Conservation (phyloP, 2,113 vertebrate species). For the Stegastes partitus region DNA sequence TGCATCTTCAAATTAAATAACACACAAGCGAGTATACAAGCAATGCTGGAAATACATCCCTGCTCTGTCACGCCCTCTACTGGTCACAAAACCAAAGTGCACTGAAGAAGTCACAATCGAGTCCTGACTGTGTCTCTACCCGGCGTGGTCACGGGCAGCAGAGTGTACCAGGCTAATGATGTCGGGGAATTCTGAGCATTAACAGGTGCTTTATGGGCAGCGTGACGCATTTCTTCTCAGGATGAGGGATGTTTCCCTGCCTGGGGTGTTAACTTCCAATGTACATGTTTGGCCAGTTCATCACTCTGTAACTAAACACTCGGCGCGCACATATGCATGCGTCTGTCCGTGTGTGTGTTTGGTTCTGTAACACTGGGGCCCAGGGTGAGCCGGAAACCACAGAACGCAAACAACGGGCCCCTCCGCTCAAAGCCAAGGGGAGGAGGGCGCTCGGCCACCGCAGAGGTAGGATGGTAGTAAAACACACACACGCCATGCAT, state of each 20-base stretch:
- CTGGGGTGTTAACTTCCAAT: slow-evolving; percentile 54
- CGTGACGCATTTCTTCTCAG: slow-evolving; percentile 56
- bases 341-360: slow-evolving; percentile 16
- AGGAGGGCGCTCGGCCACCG: slow-evolving; percentile 61
- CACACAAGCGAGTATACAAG: slow-evolving; percentile 66
- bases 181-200: slow-evolving; percentile 59
- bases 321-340: slow-evolving; percentile 16
- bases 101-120: not conserved
- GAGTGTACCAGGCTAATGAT: slow-evolving; percentile 26
- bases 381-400: slow-evolving; percentile 67
- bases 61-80: slow-evolving; percentile 73
- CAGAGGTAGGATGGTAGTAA: slow-evolving; percentile 67
- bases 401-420: slow-evolving; percentile 70
- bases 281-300: slow-evolving; percentile 72
- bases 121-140: not conserved
- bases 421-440: slow-evolving; percentile 54
- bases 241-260: slow-evolving; percentile 63
- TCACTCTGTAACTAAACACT: slow-evolving; percentile 68
- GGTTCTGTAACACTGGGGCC: slow-evolving; percentile 53
- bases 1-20: slow-evolving; percentile 79
- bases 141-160: slow-evolving; percentile 7
- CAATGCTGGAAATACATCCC: not conserved
- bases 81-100: slow-evolving; percentile 50
- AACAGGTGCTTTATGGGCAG: slow-evolving; percentile 67
- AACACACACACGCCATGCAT: slow-evolving; percentile 52